A percentile compares a stretch with the other conserved stretches of the same genome.
Evolutionary conservation across 2,888 invertebrate species (phyloP).

Genomic region (Agapostemon virescens): DNA sequence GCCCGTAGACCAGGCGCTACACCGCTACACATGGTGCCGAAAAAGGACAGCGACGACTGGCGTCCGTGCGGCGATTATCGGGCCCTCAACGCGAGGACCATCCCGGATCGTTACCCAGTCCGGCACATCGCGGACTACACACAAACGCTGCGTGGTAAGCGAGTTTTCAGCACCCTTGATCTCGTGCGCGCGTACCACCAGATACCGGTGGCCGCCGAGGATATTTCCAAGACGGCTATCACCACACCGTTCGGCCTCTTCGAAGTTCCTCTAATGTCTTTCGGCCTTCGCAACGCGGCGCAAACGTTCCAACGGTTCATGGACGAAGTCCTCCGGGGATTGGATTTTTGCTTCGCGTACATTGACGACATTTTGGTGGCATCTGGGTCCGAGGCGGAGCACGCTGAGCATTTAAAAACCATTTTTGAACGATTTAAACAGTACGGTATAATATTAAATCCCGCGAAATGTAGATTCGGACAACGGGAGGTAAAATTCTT

Average conservation of each 20-base stretch:
- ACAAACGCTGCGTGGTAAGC: neutral
- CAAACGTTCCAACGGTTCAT: constrained; percentile 31
- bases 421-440: neutral
- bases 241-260: constrained; percentile 27
- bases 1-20: too few species aligned
- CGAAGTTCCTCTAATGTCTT: constrained; percentile 8
- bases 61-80: constrained; percentile 21
- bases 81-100: neutral
- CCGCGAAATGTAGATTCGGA: neutral
- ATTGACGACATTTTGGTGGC: constrained; percentile 16
- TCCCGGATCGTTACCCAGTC: constrained; percentile 15
- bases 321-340: constrained; percentile 1
- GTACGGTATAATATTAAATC: neutral
- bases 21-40: constrained; percentile 10
- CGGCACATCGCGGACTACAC: constrained; percentile 9
- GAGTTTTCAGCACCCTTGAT: constrained; percentile 6
- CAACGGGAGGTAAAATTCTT: neutral
- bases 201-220: constrained; percentile 8
- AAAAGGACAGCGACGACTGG: constrained; percentile 5
- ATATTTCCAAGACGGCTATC: constrained; percentile 7
- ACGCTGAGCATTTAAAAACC: neutral
- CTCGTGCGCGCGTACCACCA: constrained; percentile 3
- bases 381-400: neutral
- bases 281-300: constrained; percentile 20
- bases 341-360: constrained; percentile 20